A percentile compares a stretch with the other conserved stretches of the same genome.
These are phyloP conservation scores for Pristionchus entomophagus DNA, from an alignment of 2,888 invertebrate species.

Conservation along the genomic window DNA sequence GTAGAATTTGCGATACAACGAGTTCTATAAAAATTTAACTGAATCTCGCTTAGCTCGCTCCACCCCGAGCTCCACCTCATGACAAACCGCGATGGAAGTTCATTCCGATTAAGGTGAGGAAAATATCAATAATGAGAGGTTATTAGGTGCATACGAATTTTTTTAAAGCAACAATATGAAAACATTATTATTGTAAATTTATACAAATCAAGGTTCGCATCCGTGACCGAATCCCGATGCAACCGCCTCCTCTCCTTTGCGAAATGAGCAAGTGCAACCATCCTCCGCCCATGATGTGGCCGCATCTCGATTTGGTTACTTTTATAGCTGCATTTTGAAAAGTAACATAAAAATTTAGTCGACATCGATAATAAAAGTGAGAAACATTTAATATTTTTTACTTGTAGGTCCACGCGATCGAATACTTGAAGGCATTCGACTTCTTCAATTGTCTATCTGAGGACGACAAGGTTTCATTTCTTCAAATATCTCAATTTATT, in stretches of 20 bases:
- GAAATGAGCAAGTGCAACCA: neutral
- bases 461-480: conserved; percentile 26
- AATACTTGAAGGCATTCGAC: conserved; percentile 37
- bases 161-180: too few species aligned
- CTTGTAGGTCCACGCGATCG: conserved; percentile 20
- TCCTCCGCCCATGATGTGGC: conserved; percentile 22
- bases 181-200: too few species aligned
- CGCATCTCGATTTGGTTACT: neutral
- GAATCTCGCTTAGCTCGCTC: neutral
- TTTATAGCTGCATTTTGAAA: neutral
- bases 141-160: too few species aligned
- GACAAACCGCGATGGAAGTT: neutral
- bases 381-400: neutral
- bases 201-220: neutral
- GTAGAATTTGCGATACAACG: neutral
- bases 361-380: too few species aligned
- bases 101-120: neutral
- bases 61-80: neutral
- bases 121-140: too few species aligned
- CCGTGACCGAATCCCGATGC: conserved; percentile 12
- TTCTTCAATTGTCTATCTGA: conserved; percentile 25
- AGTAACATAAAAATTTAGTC: too few species aligned
- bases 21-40: neutral
- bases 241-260: neutral
- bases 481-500: too few species aligned